Evolutionary conservation across 2,113 vertebrate genomes (phyloP), one percentile per base, ranked within the genome.

Genomic region (Eulacestoma nigropectus): DNA sequence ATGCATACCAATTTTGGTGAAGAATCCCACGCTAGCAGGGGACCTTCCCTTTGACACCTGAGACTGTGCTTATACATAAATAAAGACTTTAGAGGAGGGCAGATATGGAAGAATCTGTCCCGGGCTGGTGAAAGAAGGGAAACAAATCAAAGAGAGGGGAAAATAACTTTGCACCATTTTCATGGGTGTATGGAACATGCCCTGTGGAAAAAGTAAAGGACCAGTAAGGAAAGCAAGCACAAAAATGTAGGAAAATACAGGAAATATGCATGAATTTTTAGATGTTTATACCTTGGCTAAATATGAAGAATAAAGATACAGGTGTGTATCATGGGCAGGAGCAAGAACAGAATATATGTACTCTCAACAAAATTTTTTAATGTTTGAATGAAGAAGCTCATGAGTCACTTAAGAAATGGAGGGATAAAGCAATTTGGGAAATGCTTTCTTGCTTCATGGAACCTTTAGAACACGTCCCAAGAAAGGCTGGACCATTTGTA

Each of bases 271-370:
- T 33, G 1, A 18, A 7, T 12, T 92, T 74, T n/a, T 25, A 44
- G 9, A 33, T 19, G 11, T 9, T 55, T 72, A 21, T n/a, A 47
- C 4, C 15, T 49, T 62, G 41, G 42, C 10, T 32, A 80, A 88
- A 39, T 27, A 56, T 21, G 30, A 85, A 64, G 19, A 69, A 62
- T 13, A 44, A 14, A 60, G 10, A 53, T 13, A 19, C 4, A 20
- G 14, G 4, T 8, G 11, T 33, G 8, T 6, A 41, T 49, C 16
- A 55, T 1, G 16, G 37, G 29, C 16, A 73, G 49, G 35, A 91
- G 3, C 7, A 69, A 62, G 29, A 73, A 16, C 0, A 39, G 19
- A 68, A 5, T 4, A 26, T 3, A 9, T 11, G 16, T 4, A 44
- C 9, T n/a, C 7, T 29, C 32, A 55, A 21, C 12, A 53, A 23